Evolutionary conservation across 2,113 vertebrate genomes (phyloP), one percentile per base, ranked within the genome.

Genomic region (Syrrhaptes paradoxus): DNA sequence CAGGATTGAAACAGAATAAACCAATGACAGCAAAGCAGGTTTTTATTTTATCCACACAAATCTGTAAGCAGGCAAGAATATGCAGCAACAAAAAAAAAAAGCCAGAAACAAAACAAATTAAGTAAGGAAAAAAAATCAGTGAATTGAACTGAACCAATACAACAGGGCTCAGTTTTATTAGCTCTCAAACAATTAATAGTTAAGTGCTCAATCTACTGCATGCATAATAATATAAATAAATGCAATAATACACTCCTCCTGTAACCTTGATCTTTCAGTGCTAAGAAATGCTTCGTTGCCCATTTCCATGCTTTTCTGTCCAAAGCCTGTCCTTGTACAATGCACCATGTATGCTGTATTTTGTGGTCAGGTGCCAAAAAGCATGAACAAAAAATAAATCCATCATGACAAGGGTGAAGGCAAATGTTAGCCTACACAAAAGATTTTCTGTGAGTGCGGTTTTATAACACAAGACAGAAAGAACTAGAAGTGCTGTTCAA

Each of bases 371-470:
- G 76, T 87, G 84, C 28, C 58, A 91, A 82, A 84, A 91, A 84
- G 6, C 48, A 78, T 38, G 22, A 77, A 61, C 36, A 83, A 59
- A 93, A 95, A 63, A 59, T 65, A 95, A 95, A 66, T 38, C 81
- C 55, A 66, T 90, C 19, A 74, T 55, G 77, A 87, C 80, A 91
- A 92, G n/a, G 25, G 22, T 52, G 70, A 83, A 93, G 55, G 77
- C 71, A 95, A 94, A 91, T 31, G 58, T 58, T 82, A 94, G 43
- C 46, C 63, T 90, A 82, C 85, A 95, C 74, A 82, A 91, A 78
- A 70, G 84, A 75, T 48, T 84, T 92, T 90, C 93, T 78, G 66
- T 20, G 61, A 79, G 13, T 29, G 22, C 7, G 25, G 55, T 85
- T 80, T 95, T 95, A 46, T 91, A 92, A 80, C 25, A 45, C 58